phyloP scores from a whole-genome alignment of 2,888 invertebrate species.

The Papilio gigon region DNA sequence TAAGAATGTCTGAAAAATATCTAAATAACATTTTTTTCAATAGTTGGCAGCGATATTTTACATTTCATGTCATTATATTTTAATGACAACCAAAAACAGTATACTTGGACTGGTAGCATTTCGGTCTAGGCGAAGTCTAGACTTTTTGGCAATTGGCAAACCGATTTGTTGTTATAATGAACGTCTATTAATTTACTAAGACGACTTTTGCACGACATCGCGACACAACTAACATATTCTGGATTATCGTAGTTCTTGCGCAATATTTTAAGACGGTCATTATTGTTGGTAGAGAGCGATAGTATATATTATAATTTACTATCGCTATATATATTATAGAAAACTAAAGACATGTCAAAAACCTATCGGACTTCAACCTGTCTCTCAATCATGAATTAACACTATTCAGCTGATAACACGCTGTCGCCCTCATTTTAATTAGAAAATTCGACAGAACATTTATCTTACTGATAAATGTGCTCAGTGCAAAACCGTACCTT shows the following conservation, averaged over 20 bases:
- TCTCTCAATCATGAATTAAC: conserved; percentile 16
- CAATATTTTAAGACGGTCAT: not conserved
- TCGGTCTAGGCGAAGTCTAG: not conserved
- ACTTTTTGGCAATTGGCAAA: not conserved
- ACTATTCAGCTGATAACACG: conserved; percentile 10
- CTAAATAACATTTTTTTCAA: no score
- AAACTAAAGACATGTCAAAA: not conserved
- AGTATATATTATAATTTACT: no score
- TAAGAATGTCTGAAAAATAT: no score
- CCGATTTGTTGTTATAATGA: no score
- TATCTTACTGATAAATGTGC: not conserved
- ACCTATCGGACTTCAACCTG: not conserved
- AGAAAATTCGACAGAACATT: not conserved
- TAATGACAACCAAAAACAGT: not conserved
- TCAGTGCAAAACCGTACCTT: not conserved
- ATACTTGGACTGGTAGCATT: not conserved
- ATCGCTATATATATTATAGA: no score
- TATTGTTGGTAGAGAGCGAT: no score
- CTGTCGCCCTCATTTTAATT: conserved; percentile 14
- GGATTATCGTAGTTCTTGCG: not conserved
- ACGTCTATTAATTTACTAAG: no score
- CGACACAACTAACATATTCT: no score
- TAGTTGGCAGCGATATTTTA: no score
- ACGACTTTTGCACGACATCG: no score
- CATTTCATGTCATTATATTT: no score